phyloP scores from a whole-genome alignment of 2,113 vertebrate species.

The Cynopterus brachyotis region DNA sequence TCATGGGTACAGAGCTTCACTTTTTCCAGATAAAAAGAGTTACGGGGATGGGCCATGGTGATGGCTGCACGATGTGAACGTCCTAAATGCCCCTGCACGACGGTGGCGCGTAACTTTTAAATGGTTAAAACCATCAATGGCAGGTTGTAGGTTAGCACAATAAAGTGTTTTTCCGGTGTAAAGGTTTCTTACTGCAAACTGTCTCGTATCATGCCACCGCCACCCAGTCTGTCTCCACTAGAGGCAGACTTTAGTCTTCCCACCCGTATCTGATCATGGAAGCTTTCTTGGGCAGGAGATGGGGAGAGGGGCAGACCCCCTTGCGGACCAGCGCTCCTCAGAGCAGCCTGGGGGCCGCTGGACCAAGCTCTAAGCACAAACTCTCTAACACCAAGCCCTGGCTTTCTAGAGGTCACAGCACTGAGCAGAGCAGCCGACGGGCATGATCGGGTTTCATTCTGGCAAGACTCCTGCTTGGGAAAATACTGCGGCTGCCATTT shows the following conservation, averaged over 20 bases:
- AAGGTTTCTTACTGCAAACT: background rate
- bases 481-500: background rate
- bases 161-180: background rate
- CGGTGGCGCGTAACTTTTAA: background rate
- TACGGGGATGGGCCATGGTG: background rate
- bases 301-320: no score
- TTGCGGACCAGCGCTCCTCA: fast-evolving
- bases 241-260: background rate
- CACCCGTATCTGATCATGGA: background rate
- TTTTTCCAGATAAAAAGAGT: background rate
- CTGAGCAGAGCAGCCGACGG: background rate
- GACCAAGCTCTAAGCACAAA: fast-evolving
- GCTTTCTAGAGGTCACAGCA: fast-evolving
- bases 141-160: background rate
- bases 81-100: background rate
- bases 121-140: background rate
- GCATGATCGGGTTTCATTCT: background rate
- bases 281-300: background rate
- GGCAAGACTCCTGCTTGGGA: background rate
- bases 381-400: fast-evolving
- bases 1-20: background rate
- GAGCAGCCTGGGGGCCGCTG: background rate
- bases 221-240: background rate
- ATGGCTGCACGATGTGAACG: fast-evolving
- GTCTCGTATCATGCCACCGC: background rate